Evolutionary conservation across 1,140 invertebrate species (phyloP), one percentile per base, ranked within the genome.

Genomic region (Phymastichus coffea): DNA sequence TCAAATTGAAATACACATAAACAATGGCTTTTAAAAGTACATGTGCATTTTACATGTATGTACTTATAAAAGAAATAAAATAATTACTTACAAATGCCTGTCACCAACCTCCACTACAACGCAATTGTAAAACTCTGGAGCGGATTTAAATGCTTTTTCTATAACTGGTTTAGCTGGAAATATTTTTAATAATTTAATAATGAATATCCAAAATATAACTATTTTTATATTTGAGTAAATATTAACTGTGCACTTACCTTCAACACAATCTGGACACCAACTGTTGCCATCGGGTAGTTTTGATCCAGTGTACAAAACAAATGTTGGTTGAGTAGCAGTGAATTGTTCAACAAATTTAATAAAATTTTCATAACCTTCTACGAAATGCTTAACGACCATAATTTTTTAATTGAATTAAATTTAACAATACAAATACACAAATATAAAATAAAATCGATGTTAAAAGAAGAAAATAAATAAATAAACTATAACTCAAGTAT

Each of bases 261-360:
- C 81, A 22, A 88, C 85, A 71, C 89, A 91, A 70, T 91, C 89
- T 2, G 85, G 80, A 66, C 89, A 91, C 89, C 89, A 91, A 70
- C 86, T 90, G 46, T 81, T 65, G 6, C 88, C 88, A 65, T 81
- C 78, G n/a, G 82, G 72, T 33, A 83, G 68, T 71, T 88, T 89
- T 15, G 82, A 81, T 26, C 89, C 89, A 63, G 81, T 86, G 65
- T 86, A 91, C 19, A 87, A 81, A 14, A 90, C 80, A 66, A 85
- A 78, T 26, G 87, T 80, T 1, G 80, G 68, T 4, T 75, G 49
- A 35, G 69, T 65, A 1, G 56, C 58, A 55, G 82, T 78, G 4
- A 85, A 76, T 22, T 78, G 70, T 62, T 81, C 69, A 54, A 85
- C 80, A 61, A 82, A 82, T 60, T 84, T 72, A 3, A 79, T 55